phyloP scores from a whole-genome alignment of 2,797 vertebrate species.

The Takifugu rubripes region DNA sequence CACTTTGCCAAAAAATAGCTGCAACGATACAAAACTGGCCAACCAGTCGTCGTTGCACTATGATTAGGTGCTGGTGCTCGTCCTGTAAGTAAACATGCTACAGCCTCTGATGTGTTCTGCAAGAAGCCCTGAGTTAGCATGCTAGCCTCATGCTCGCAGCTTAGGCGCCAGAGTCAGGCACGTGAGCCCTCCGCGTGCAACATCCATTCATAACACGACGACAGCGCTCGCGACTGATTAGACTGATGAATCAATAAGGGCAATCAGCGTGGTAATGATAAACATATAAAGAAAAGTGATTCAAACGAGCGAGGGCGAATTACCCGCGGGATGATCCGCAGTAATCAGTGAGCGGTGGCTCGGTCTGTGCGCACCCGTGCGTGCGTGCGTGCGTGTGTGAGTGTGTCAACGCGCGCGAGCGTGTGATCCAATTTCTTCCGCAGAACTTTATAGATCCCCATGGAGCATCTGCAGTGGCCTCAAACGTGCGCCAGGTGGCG shows the following conservation, averaged over 20 bases:
- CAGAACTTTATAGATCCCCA: slow-evolving; percentile 21
- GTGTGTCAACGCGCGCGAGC: too few relatives aligned
- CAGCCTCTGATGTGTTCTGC: too few relatives aligned
- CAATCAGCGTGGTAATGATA: slow-evolving; percentile 65
- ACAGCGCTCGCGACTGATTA: slow-evolving; percentile 47
- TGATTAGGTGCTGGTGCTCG: too few relatives aligned
- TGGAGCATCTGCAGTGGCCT: slow-evolving; percentile 37
- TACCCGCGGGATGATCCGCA: slow-evolving; percentile 19
- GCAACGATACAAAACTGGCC: too few relatives aligned
- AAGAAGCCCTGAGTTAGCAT: too few relatives aligned
- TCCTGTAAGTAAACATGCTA: too few relatives aligned
- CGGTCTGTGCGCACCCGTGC: not conserved
- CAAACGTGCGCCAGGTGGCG: slow-evolving; percentile 68
- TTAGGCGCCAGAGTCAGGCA: too few relatives aligned
- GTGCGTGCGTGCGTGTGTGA: not conserved
- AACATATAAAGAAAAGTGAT: slow-evolving; percentile 57
- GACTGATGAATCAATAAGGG: slow-evolving; percentile 64
- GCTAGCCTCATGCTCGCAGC: too few relatives aligned
- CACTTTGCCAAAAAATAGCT: too few relatives aligned
- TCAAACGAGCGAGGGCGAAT: slow-evolving; percentile 34
- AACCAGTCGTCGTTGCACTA: too few relatives aligned
- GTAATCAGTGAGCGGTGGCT: too few relatives aligned
- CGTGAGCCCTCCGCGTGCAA: not conserved
- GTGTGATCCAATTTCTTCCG: not conserved
- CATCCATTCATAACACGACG: slow-evolving; percentile 44